These are phyloP conservation scores for Uloborus diversus DNA, from an alignment of 1,140 invertebrate species.

Conservation along the genomic window DNA sequence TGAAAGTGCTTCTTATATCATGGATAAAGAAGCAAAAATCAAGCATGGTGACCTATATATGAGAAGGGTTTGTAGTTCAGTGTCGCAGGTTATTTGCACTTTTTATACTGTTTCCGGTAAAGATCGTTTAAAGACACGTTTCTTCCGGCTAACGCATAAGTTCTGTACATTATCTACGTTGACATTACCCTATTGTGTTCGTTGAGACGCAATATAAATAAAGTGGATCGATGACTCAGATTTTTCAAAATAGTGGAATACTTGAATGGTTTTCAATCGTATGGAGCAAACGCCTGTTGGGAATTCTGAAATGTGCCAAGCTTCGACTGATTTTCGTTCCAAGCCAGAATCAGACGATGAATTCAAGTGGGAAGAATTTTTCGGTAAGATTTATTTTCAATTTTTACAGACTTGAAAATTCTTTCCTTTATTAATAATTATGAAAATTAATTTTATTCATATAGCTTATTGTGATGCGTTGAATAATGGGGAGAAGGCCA, in stretches of 20 bases:
- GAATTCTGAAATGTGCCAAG: conserved; percentile 49
- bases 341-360: conserved; percentile 54
- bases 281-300: conserved; percentile 27
- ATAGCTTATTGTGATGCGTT: too few species aligned
- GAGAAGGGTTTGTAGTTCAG: conserved; percentile 15
- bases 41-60: conserved; percentile 13
- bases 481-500: too few species aligned
- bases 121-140: conserved; percentile 38
- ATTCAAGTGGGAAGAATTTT: conserved; percentile 56
- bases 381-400: conserved; percentile 33
- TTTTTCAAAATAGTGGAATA: conserved; percentile 9
- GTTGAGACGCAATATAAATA: background rate
- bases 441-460: background rate
- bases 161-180: background rate
- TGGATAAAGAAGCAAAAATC: conserved; percentile 5
- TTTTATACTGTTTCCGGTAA: conserved; percentile 47
- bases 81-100: conserved; percentile 33
- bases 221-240: background rate
- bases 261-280: conserved; percentile 38
- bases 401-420: too few species aligned
- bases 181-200: background rate
- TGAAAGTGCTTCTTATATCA: background rate
- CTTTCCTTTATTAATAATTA: background rate
- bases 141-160: conserved; percentile 18
- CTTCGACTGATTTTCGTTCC: conserved; percentile 27